A percentile compares a stretch with the other conserved stretches of the same genome.
Evolutionary conservation across 2,888 invertebrate genomes (phyloP).

Genomic region (Oscheius onirici): DNA sequence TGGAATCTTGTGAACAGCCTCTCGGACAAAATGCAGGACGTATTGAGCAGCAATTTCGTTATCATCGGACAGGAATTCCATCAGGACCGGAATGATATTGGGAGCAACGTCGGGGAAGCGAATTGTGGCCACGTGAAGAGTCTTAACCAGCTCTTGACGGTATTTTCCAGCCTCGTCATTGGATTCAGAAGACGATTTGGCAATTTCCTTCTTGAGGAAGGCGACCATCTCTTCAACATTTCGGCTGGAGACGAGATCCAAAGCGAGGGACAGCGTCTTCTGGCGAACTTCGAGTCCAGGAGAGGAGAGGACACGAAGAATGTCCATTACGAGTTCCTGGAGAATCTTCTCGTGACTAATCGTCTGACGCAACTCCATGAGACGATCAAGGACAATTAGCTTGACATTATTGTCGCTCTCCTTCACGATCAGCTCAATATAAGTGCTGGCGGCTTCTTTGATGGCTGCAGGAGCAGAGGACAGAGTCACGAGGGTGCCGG

Average conservation of each 20-base stretch:
- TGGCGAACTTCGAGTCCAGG: constrained; percentile 78
- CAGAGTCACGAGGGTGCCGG: constrained; percentile 94
- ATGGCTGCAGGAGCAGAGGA: constrained; percentile 98
- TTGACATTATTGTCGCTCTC: constrained; percentile 99
- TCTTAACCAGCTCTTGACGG: constrained; percentile 88
- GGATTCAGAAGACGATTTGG: constrained; percentile 70
- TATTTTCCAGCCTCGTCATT: constrained; percentile 96
- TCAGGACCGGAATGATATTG: constrained; percentile 88
- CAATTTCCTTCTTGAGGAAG: constrained; percentile 71
- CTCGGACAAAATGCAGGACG: constrained; percentile 91
- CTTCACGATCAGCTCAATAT: constrained; percentile 98
- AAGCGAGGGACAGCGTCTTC: constrained; percentile 84
- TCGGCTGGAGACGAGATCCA: constrained; percentile 89
- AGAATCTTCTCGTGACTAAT: constrained; percentile 69
- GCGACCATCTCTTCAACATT: constrained; percentile 85
- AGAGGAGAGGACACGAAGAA: constrained; percentile 76
- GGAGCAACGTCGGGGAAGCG: constrained; percentile 91
- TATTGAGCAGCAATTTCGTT: constrained; percentile 87
- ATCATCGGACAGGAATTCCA: constrained; percentile 83
- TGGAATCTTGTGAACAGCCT: constrained; percentile 93
- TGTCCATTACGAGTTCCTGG: constrained; percentile 92
- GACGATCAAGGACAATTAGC: constrained; percentile 91
- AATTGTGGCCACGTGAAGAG: constrained; percentile 79
- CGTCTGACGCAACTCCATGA: constrained; percentile 83
- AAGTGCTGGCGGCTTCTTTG: constrained; percentile 94